Evolutionary conservation across 2,797 vertebrate species (phyloP).

Genomic region (Lindbergichthys nudifrons): DNA sequence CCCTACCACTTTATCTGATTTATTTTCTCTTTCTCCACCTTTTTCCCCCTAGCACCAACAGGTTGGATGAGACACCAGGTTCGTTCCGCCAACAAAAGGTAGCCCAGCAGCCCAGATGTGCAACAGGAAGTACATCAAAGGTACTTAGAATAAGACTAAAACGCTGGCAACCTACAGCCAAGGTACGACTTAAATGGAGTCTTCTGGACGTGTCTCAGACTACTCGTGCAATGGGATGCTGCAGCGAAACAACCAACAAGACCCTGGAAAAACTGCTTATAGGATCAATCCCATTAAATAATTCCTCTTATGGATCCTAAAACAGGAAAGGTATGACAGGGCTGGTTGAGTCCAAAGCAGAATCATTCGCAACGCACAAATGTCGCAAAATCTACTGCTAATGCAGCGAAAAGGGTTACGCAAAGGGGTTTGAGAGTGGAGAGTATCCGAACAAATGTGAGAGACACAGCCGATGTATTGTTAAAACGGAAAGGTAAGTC

Average conservation of each 20-base stretch:
- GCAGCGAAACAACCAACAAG: conserved; percentile 17
- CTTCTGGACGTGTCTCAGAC: conserved; percentile 48
- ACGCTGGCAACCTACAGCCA: conserved; percentile 21
- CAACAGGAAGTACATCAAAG: conserved; percentile 28
- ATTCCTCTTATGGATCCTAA: conserved; percentile 23
- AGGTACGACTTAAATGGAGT: conserved; percentile 12
- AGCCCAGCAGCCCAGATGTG: conserved; percentile 41
- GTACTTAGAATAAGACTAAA: conserved; percentile 36
- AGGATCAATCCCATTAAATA: conserved; percentile 16
- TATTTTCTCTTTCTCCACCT: not conserved
- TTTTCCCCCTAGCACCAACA: conserved; percentile 79
- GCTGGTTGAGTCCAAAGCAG: conserved; percentile 23
- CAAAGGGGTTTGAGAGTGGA: not conserved
- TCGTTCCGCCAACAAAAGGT: conserved; percentile 85
- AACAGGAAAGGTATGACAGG: conserved; percentile 7
- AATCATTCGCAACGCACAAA: not conserved
- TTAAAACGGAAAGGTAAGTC: conserved; percentile 5
- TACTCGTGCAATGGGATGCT: conserved; percentile 36
- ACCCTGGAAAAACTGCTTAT: conserved; percentile 1
- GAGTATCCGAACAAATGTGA: conserved; percentile 40
- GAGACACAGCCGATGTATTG: conserved; percentile 22
- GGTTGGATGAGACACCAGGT: conserved; percentile 88
- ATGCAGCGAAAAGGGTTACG: not conserved
- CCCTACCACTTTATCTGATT: not conserved
- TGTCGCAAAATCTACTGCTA: conserved; percentile 11